Evolutionary conservation across 2,888 invertebrate species (phyloP).

Genomic region (Labia minor): DNA sequence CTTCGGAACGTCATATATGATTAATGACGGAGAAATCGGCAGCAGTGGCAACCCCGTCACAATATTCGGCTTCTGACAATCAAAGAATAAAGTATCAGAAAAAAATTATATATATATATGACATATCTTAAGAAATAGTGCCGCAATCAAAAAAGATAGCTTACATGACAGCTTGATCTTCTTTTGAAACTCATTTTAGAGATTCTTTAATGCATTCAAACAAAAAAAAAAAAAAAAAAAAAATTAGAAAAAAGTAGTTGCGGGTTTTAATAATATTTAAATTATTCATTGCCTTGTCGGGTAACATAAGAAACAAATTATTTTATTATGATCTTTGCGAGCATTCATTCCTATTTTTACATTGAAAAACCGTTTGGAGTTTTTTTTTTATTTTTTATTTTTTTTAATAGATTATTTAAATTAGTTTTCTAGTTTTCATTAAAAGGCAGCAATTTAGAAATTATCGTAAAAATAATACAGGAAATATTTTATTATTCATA

Average conservation of each 20-base stretch:
- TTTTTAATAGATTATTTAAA: no score
- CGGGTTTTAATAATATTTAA: not conserved
- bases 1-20: not conserved
- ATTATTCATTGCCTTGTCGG: not conserved
- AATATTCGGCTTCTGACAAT: constrained; percentile 13
- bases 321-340: no score
- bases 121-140: not conserved
- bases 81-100: no score
- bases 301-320: not conserved
- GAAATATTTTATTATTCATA: no score
- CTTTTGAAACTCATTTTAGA: not conserved
- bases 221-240: not conserved
- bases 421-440: no score
- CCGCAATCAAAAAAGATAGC: not conserved
- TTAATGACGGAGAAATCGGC: constrained; percentile 7
- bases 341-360: no score
- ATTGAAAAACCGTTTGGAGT: no score
- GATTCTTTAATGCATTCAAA: not conserved
- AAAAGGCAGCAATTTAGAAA: no score
- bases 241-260: not conserved
- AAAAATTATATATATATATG: not conserved
- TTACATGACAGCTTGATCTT: constrained; percentile 13
- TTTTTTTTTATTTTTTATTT: no score
- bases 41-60: not conserved
- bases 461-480: no score